Percentiles rank a stretch among this genome's conserved stretches.
These are phyloP conservation scores for Macrosoma leucophasiata DNA, from an alignment of 2,888 invertebrate genomes.

Conservation along the genomic window DNA sequence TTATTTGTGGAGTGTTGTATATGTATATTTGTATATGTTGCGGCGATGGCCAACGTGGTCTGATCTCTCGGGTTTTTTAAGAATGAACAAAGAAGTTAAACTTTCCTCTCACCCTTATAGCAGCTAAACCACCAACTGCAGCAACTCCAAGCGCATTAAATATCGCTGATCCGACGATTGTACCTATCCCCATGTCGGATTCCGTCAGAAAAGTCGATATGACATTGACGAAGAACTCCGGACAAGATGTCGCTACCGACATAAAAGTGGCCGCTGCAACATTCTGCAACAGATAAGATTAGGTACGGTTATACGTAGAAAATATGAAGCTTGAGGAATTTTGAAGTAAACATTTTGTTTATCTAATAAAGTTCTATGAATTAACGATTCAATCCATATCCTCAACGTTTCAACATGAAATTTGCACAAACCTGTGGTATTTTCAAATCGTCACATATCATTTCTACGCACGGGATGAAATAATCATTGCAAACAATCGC, in stretches of 20 bases:
- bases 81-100: too few species aligned
- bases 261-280: constrained; percentile 98
- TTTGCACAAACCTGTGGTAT: constrained; percentile 76
- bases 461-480: constrained; percentile 92
- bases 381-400: not conserved
- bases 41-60: too few species aligned
- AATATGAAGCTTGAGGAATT: too few species aligned
- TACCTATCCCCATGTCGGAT: constrained; percentile 91
- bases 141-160: constrained; percentile 92
- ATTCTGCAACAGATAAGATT: too few species aligned
- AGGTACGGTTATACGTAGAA: too few species aligned
- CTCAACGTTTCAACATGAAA: not conserved
- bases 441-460: constrained; percentile 87
- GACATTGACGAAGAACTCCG: constrained; percentile 94
- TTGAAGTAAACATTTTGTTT: too few species aligned
- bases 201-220: constrained; percentile 90
- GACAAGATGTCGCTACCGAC: constrained; percentile 96
- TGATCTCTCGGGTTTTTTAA: too few species aligned
- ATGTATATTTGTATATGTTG: too few species aligned
- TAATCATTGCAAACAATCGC: constrained; percentile 95
- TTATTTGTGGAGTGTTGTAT: too few species aligned
- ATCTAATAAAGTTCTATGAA: too few species aligned
- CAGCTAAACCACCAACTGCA: constrained; percentile 85
- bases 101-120: constrained; percentile 76
- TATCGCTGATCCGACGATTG: constrained; percentile 90